phyloP scores from a whole-genome alignment of 1,140 invertebrate species.

The Tigriopus japonicus region DNA sequence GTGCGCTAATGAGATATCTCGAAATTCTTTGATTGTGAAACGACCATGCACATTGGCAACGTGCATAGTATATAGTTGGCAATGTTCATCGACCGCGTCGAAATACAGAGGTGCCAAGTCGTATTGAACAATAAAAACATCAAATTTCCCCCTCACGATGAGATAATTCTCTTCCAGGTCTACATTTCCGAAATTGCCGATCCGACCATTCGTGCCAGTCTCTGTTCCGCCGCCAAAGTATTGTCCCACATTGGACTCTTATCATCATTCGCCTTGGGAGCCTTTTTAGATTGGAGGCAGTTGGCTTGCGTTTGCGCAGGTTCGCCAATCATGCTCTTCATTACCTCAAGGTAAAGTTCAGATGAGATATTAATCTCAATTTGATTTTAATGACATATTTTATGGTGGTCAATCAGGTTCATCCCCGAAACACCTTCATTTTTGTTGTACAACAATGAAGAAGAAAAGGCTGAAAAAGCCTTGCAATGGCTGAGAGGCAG shows the following conservation, averaged over 20 bases:
- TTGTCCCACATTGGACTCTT: conserved; percentile 64
- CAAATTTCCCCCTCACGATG: background rate
- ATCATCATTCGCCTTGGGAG: conserved; percentile 55
- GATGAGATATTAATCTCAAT: too few relatives aligned
- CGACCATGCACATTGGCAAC: too few relatives aligned
- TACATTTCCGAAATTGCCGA: conserved; percentile 78
- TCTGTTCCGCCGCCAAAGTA: conserved; percentile 64
- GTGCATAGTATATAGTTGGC: too few relatives aligned
- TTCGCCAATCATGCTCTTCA: conserved; percentile 34
- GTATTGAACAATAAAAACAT: background rate
- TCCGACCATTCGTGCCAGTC: conserved; percentile 56
- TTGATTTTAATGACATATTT: conserved; percentile 4
- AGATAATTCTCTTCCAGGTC: conserved; percentile 34
- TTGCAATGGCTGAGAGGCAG: conserved; percentile 52
- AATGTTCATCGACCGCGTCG: too few relatives aligned
- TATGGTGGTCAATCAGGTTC: conserved; percentile 20
- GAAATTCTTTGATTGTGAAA: too few relatives aligned
- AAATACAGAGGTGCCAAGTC: too few relatives aligned
- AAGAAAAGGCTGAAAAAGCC: conserved; percentile 53
- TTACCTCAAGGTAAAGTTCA: conserved; percentile 17
- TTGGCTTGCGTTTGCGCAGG: conserved; percentile 50
- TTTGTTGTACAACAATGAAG: conserved; percentile 46
- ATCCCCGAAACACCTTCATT: conserved; percentile 67
- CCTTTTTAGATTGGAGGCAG: conserved; percentile 57
- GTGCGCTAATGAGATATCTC: too few relatives aligned